A percentile compares a stretch with the other conserved stretches of the same genome.
These are phyloP conservation scores for Muricea muricata DNA, from an alignment of 92 coral and sea anemone species.

Conservation along the genomic window DNA sequence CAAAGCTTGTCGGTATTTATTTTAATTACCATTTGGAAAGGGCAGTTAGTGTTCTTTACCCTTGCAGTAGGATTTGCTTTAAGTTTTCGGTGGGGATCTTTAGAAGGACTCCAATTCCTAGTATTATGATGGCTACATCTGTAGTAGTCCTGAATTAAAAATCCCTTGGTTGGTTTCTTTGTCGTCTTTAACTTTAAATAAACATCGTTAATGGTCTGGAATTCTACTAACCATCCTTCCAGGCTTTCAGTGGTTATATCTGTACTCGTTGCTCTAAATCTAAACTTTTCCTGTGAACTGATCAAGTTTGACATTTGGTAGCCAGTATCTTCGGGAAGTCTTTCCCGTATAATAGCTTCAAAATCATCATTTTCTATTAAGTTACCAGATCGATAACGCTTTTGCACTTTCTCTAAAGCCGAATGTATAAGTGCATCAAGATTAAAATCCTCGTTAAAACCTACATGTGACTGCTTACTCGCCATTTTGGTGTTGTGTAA, in stretches of 20 bases:
- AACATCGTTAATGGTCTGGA: constrained; percentile 33
- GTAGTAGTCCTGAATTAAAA: constrained; percentile 56
- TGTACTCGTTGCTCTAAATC: constrained; percentile 17
- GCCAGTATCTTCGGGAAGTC: constrained; percentile 32
- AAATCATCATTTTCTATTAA: neutral
- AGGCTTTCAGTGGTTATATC: constrained; percentile 34
- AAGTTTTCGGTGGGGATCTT: constrained; percentile 64
- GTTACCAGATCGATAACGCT: constrained; percentile 23
- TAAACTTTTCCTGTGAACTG: constrained; percentile 31
- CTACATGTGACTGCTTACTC: neutral
- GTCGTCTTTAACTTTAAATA: constrained; percentile 40
- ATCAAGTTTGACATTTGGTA: constrained; percentile 21
- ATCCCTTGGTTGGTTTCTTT: constrained; percentile 43
- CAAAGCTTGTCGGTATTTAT: constrained; percentile 60
- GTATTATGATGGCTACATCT: constrained; percentile 70
- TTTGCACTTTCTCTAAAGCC: constrained; percentile 14
- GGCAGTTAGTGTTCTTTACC: constrained; percentile 76
- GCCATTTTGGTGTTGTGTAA: constrained; percentile 30
- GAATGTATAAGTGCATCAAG: constrained; percentile 11
- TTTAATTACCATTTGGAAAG: constrained; percentile 66
- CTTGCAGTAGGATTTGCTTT: constrained; percentile 65
- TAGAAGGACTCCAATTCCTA: constrained; percentile 64
- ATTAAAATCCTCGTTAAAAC: too few species aligned
- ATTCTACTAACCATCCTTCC: constrained; percentile 36
- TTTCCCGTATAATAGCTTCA: constrained; percentile 10